Base-by-base conservation (phyloP, 2,113 vertebrate species). In the Setophaga coronata region DNA sequence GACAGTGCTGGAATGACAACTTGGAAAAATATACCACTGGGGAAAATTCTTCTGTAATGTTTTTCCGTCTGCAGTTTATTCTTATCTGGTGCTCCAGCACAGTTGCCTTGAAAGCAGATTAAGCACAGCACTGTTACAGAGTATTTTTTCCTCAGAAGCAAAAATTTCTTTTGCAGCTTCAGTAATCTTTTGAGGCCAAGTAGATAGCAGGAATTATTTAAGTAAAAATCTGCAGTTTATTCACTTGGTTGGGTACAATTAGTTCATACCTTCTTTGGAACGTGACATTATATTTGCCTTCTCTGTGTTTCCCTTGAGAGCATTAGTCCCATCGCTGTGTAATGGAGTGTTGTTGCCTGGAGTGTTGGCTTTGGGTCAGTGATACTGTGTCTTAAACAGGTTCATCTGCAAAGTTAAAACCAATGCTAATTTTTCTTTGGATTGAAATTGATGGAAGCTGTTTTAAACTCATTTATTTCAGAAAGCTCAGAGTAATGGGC, bases 401-500 rank as follows among this genome's bases (percentile, higher is more conserved):
- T 57, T 78, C 15, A 33, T 43, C 26, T 76, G 31, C 26, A 19
- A 48, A 85, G 36, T 82, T 66, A 82, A 95, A 91, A 77, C 16
- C 2, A 33, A 9, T 76, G 9, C 61, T 48, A 38, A 51, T 40
- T 82, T 81, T 86, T 60, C 11, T 42, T 36, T 74, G 33, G 69
- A 64, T 24, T 61, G 15, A 84, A 84, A 93, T n/a, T 90, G 15
- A 80, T 54, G 19, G 6, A 56, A 42, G 10, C 54, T 80, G 13
- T 94, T 91, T 91, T 73, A 61, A 94, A 85, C 51, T 73, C 2
- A 28, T 95, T 89, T 87, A 33, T 96, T 95, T 92, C 96, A 99
- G 99, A 99, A 99, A 98, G 97, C 96, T 93, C 99, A 99, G 87
- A 99, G 98, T 93, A 99, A 99, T 42, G 99, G 99, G 29, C 99